These are phyloP conservation scores for Amblyraja radiata DNA, from an alignment of 2,797 vertebrate species.

Conservation along the genomic window DNA sequence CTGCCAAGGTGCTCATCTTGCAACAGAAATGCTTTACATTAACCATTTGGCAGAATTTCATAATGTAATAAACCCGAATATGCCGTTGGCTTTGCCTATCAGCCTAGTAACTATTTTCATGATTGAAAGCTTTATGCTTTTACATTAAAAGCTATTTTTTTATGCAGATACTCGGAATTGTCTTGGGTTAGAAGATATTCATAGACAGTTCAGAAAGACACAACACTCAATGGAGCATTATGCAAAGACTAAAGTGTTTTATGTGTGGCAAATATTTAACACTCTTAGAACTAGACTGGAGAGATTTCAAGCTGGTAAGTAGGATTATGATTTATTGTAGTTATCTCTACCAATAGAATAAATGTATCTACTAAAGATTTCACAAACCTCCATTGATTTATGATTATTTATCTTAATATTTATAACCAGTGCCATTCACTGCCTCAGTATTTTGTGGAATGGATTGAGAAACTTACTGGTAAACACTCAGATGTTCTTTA, in stretches of 20 bases:
- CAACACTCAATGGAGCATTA: no score
- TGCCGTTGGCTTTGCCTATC: no score
- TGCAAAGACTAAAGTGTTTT: neutral
- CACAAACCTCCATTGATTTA: neutral
- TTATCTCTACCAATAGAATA: neutral
- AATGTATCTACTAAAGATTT: neutral
- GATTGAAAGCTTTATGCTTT: neutral
- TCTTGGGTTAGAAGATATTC: neutral
- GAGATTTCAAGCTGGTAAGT: neutral
- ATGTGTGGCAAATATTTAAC: neutral
- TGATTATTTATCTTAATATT: constrained; percentile 6
- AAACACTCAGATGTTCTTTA: neutral
- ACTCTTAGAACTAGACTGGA: neutral
- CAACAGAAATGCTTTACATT: neutral
- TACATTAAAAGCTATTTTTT: neutral
- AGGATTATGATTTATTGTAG: neutral
- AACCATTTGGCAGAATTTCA: no score
- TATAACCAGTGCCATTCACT: neutral
- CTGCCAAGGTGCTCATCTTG: neutral
- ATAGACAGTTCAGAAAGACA: neutral
- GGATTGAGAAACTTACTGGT: neutral
- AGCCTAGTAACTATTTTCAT: no score
- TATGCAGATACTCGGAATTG: neutral
- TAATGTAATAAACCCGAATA: no score
- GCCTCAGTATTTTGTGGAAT: neutral